Conservation (phyloP, 2,797 vertebrate genomes). For the Gobio occitaniae region DNA sequence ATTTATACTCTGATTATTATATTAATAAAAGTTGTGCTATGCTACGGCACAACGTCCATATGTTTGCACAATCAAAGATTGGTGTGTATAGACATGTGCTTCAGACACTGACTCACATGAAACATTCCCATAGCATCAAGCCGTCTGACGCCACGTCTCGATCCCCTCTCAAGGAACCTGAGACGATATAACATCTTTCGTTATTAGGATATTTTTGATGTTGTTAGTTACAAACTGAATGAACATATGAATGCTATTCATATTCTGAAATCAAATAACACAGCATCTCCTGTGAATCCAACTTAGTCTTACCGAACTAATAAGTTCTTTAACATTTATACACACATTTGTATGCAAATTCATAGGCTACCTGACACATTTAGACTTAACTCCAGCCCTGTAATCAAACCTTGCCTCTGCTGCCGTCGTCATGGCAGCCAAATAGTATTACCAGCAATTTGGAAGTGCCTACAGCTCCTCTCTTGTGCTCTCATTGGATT, state of each 20-base stretch:
- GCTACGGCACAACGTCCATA: too few relatives aligned
- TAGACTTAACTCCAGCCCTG: slow-evolving; percentile 16
- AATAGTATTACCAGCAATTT: slow-evolving; percentile 50
- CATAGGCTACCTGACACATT: slow-evolving; percentile 37
- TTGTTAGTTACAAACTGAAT: not conserved
- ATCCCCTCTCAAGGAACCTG: too few relatives aligned
- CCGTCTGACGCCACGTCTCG: too few relatives aligned
- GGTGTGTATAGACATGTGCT: too few relatives aligned
- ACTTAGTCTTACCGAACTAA: not conserved
- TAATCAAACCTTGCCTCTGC: slow-evolving; percentile 50
- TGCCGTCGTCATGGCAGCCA: slow-evolving; percentile 58
- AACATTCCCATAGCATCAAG: too few relatives aligned
- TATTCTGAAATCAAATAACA: too few relatives aligned
- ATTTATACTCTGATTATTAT: too few relatives aligned
- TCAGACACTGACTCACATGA: too few relatives aligned
- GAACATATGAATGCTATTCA: not conserved
- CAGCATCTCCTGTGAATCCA: not conserved
- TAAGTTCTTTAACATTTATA: not conserved
- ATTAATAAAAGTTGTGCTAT: too few relatives aligned
- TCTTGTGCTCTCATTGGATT: slow-evolving; percentile 36
- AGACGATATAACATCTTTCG: too few relatives aligned
- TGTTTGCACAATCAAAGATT: too few relatives aligned
- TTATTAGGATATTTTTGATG: too few relatives aligned
- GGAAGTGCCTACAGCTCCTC: slow-evolving; percentile 20
- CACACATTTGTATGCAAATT: not conserved